Percentiles rank a stretch among this genome's conserved stretches.
Conservation (phyloP, 2,797 vertebrate species). For the Propithecus deckenii region DNA sequence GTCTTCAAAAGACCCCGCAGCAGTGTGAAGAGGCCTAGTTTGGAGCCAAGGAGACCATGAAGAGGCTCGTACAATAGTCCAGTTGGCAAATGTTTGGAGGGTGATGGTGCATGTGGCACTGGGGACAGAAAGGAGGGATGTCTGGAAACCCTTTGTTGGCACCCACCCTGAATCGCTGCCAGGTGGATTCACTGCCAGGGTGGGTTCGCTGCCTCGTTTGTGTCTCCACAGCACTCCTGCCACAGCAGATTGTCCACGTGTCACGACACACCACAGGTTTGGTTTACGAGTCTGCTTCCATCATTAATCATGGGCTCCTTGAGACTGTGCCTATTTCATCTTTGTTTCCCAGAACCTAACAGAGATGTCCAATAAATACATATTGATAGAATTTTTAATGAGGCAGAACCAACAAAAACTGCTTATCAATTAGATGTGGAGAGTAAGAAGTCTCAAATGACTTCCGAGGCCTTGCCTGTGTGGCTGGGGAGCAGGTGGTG, state of each 20-base stretch:
- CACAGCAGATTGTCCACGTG: rapidly evolving
- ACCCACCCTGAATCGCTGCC: not conserved
- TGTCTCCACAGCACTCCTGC: not conserved
- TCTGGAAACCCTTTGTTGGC: not conserved
- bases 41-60: not conserved
- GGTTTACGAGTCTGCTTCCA: not conserved
- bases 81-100: not conserved
- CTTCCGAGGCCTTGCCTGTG: not conserved
- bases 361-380: constrained; percentile 12
- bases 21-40: not conserved
- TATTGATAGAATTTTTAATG: constrained; percentile 41
- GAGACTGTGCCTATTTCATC: not conserved
- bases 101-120: not conserved
- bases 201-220: not conserved
- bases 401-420: constrained; percentile 35
- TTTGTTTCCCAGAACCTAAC: constrained; percentile 48
- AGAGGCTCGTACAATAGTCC: not conserved
- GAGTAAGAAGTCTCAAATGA: not conserved
- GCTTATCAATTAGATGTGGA: not conserved
- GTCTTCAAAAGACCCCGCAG: not conserved
- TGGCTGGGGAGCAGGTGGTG: not conserved
- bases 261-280: not conserved
- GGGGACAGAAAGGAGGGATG: too few species aligned
- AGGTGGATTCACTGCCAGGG: not conserved
- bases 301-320: constrained; percentile 1